Base-by-base conservation (phyloP, 2,113 vertebrate genomes). In the Ramphastos sulfuratus region DNA sequence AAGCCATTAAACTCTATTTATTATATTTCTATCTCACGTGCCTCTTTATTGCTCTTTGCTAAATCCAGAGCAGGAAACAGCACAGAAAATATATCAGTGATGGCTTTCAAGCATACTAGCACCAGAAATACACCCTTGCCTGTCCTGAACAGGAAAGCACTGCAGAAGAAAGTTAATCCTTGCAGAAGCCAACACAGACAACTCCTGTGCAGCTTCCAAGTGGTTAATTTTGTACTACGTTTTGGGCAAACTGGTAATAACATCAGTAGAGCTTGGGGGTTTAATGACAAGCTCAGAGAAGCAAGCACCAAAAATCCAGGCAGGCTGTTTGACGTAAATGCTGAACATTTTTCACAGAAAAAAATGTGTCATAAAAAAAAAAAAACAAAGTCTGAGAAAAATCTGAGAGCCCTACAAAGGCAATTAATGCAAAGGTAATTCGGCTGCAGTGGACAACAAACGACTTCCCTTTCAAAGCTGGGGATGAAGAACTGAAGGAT, bases 351-450 rank as follows among this genome's bases (percentile, higher is more conserved):
- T 83, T 78, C 86, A 76, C 84, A 93, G 55, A 25, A 72, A 25
- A 25, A 90, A 90, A 30, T 75, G 85, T 16, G 73, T 74, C 85
- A 60, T 0, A 44, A 87, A 58, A n/a, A 60, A 65, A 65, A 15
- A 63, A 83, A 75, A 72, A 84, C 72, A 46, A 33, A 33, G 30
- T 19, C 69, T 15, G 55, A 92, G 73, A 50, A 17, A 82, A 92
- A 92, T 35, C 61, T 39, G 37, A 58, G 83, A 59, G 72, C 72
- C 30, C 58, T 90, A 61, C 73, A 92, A 92, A 95, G 66, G 74
- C 95, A 95, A 93, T 93, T 94, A 93, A 88, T 72, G 82, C 50
- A 9, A 19, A 87, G 86, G 89, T 91, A 94, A 92, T 76, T 87
- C 71, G 46, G 79, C 87, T 85, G 73, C 87, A 85, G 87, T 69